Evolutionary conservation across 2,888 invertebrate species (phyloP), one percentile per base, ranked within the genome.

Genomic region (Abrostola triplasia): DNA sequence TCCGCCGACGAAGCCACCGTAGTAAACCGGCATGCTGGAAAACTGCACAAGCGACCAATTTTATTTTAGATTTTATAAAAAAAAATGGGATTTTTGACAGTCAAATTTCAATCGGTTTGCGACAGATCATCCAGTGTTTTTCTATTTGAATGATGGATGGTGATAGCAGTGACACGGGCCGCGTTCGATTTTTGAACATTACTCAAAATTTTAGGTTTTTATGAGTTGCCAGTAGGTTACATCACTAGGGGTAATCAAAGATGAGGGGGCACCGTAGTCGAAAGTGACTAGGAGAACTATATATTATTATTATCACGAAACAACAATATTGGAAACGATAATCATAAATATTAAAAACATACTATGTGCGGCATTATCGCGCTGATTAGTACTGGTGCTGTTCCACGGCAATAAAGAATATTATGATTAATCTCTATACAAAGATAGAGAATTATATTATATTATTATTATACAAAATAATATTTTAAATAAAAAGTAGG

Each of bases 1-100:
- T 0, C 93, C 92, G 6, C 92, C 92, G n/a, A 85, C 84, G 50
- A 81, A 92, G 5, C 92, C 92, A 58, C 92, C 92, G 75, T 91
- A 92, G 76, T 91, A 92, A 9, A 92, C 87, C 7, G 89, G 87
- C 92, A 92, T 92, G 12, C 36, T 80, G 53, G 41, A 9, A 24
- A 51, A 36, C 36, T 70, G 41, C 11, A 6, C 4, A 59, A 51
- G 70, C 13, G 37, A 54, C 24, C 37, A 49, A 54, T 59, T 59
- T 67, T 61, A 36, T 7, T 6, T 37, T 36, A 44, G 5, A 40
- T 37, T 50, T 37, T 47, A 37, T 42, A 47, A 11, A 36, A 41
- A 37, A 5, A 5, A 6, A 8, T 7, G 0, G 8, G 10, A 53
- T 40, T 40, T 50, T 59, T 52, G 35, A 53, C 11, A 41, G 6